phyloP scores from a whole-genome alignment of 2,113 vertebrate genomes.

The Corythornis madagascariensis region DNA sequence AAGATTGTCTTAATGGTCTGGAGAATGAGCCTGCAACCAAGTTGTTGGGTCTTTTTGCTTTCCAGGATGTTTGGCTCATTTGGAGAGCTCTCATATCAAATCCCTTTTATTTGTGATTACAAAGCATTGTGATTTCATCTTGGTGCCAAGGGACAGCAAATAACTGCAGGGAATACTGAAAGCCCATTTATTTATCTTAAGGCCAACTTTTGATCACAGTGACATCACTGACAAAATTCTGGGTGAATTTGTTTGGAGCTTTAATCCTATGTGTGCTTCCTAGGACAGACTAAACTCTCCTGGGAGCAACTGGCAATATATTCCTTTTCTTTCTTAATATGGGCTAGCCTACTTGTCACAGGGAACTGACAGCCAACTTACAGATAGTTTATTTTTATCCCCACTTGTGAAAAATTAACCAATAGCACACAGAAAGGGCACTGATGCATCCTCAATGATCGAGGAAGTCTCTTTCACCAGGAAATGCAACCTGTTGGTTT shows the following conservation, averaged over 20 bases:
- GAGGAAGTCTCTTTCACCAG: background rate
- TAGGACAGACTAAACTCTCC: background rate
- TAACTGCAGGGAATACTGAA: constrained; percentile 17
- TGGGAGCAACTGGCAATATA: background rate
- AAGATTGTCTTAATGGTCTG: constrained; percentile 42
- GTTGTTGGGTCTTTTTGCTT: background rate
- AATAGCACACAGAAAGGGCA: background rate
- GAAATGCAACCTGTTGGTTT: background rate
- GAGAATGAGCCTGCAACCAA: constrained; percentile 21
- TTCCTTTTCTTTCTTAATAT: background rate
- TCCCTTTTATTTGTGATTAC: constrained; percentile 48
- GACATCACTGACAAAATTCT: constrained; percentile 19
- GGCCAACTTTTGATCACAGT: constrained; percentile 1
- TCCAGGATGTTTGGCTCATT: constrained; percentile 43
- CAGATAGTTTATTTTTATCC: background rate
- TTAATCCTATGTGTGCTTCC: background rate
- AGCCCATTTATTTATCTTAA: constrained; percentile 27
- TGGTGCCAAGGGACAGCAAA: constrained; percentile 27
- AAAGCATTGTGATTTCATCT: constrained; percentile 57
- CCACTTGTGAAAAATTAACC: background rate
- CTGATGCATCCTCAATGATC: background rate
- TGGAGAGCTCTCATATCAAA: constrained; percentile 53
- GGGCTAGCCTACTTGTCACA: background rate
- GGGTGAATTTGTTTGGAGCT: background rate
- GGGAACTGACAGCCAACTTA: background rate